Evolutionary conservation across 2,888 invertebrate genomes (phyloP), one percentile per base, ranked within the genome.

Genomic region (Hesperia comma): DNA sequence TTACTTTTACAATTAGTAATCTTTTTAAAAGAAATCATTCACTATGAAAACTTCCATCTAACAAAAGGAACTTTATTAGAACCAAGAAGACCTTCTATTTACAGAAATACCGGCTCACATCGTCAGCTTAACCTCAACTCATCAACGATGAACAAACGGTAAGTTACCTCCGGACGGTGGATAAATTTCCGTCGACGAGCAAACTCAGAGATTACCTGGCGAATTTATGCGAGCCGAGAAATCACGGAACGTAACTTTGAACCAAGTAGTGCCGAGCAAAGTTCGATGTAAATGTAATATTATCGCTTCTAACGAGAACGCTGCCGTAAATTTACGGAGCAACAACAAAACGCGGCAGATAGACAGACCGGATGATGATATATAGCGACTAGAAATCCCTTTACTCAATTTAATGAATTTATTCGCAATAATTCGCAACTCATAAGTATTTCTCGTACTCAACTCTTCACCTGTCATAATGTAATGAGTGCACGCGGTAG

Each of bases 191-290:
- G 58, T 58, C 41, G 58, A 26, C 17, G 26, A 26, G 15, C 46
- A 33, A 60, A 46, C 46, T 37, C 17, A 14, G 46, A 60, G 46
- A 60, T 60, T 46, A 60, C 46, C 60, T 43, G 37, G 43, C 33
- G 46, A 60, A 33, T 49, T 60, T 49, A 60, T 60, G 60, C 46
- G 46, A 32, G 46, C 60, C 12, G 46, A 60, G 46, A 58, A 58
- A 60, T 60, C 32, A 60, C 46, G 15, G 43, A 12, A 46, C 46
- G 43, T 43, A 58, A 58, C 26, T 60, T 15, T 17, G 17, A 15
- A 33, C 12, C 46, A 14, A 49, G 43, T 46, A 21, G 10, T 46
- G 6, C 21, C 19, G 7, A 12, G 12, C n/a, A 21, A 14, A 49
- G 19, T 49, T 49, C 49, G 49, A 49, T 49, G 49, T 49, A 49